phyloP scores from a whole-genome alignment of 2,797 vertebrate species.

The Sebastes diploproa region DNA sequence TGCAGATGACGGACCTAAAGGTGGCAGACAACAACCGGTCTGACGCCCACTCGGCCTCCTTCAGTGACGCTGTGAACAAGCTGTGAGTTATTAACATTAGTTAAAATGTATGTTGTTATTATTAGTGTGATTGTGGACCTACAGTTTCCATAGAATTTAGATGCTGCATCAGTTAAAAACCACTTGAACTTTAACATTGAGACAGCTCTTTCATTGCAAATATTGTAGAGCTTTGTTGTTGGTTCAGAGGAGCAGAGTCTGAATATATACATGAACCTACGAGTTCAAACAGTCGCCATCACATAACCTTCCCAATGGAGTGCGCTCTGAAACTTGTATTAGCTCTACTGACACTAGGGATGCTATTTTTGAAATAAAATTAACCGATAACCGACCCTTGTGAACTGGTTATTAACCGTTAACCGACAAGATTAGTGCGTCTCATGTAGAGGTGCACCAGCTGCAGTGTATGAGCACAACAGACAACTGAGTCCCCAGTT shows the following conservation, averaged over 20 bases:
- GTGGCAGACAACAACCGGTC: background rate
- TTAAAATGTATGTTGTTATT: background rate
- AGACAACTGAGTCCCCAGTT: no score
- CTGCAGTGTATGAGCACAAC: no score
- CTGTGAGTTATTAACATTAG: background rate
- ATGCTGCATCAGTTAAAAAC: background rate
- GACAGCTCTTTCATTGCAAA: background rate
- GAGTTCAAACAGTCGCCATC: background rate
- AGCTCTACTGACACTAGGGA: no score
- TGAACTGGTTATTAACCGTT: no score
- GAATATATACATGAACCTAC: background rate
- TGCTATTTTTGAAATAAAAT: no score
- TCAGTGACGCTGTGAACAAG: conserved; percentile 4
- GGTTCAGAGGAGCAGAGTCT: background rate
- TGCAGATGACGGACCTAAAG: background rate
- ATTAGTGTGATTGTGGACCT: background rate
- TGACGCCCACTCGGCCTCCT: background rate
- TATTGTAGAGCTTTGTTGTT: background rate
- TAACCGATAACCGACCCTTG: no score
- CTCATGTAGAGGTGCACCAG: no score
- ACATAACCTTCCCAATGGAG: no score
- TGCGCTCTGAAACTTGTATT: no score
- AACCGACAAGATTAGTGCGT: no score
- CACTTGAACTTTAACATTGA: background rate
- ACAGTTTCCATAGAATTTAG: background rate